Percentiles rank a stretch among this genome's conserved stretches.
phyloP scores from a whole-genome alignment of 2,797 vertebrate species.

The Cyprinella venusta region DNA sequence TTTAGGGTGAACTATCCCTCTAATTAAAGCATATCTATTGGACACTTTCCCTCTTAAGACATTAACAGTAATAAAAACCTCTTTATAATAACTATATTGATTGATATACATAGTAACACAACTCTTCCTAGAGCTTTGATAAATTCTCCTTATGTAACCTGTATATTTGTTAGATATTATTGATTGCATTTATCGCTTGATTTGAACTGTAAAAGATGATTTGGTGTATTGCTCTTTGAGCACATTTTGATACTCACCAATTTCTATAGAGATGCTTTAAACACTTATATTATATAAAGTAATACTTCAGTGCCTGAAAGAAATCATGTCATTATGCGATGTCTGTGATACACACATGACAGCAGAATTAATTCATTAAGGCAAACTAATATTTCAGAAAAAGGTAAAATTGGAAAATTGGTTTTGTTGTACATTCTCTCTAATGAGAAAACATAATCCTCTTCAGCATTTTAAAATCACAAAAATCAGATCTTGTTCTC shows the following conservation, averaged over 20 bases:
- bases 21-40: conserved; percentile 2
- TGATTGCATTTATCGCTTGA: conserved; percentile 46
- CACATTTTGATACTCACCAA: conserved; percentile 16
- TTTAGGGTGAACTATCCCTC: not conserved
- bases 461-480: not conserved
- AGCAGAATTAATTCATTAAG: conserved; percentile 22
- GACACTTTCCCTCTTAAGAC: conserved; percentile 34
- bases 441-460: conserved; percentile 1
- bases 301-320: conserved; percentile 43
- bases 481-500: conserved; percentile 34
- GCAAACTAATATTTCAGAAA: conserved; percentile 28
- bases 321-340: not conserved
- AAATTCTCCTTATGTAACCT: conserved; percentile 34
- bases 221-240: conserved; percentile 38
- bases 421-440: not conserved
- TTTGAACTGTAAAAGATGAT: conserved; percentile 27
- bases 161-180: not conserved
- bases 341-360: conserved; percentile 2
- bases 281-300: conserved; percentile 28
- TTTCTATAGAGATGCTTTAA: conserved; percentile 8
- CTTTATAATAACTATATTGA: conserved; percentile 35
- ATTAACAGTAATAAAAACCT: conserved; percentile 35
- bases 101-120: conserved; percentile 24
- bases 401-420: not conserved
- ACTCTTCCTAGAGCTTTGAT: conserved; percentile 14